phyloP scores from a whole-genome alignment of 2,113 vertebrate species.

The Solea senegalensis region DNA sequence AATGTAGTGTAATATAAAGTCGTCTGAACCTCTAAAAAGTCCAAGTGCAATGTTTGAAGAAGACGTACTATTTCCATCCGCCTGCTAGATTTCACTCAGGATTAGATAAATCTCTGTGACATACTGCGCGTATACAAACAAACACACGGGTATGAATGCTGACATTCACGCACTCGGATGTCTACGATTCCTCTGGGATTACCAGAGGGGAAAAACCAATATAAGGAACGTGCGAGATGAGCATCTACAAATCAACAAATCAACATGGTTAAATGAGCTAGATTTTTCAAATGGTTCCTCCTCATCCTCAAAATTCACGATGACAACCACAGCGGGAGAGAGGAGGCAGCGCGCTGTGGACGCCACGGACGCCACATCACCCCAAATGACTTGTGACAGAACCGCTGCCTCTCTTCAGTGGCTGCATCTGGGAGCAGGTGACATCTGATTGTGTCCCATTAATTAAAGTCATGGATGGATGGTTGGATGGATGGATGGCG shows the following conservation, averaged over 20 bases:
- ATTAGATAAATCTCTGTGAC: slow-evolving; percentile 12
- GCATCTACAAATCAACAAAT: slow-evolving; percentile 71
- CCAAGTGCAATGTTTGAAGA: background rate
- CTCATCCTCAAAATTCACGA: slow-evolving; percentile 61
- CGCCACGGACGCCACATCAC: slow-evolving; percentile 5
- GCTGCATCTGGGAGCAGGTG: slow-evolving; percentile 58
- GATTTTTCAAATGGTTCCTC: slow-evolving; percentile 41
- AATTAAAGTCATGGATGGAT: slow-evolving; percentile 68
- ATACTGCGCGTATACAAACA: background rate
- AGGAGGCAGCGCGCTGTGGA: slow-evolving; percentile 17
- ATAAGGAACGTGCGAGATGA: slow-evolving; percentile 54
- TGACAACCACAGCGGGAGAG: slow-evolving; percentile 39
- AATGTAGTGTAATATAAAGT: background rate
- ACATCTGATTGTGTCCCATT: slow-evolving; percentile 67
- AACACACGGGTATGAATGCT: background rate
- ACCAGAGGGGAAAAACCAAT: slow-evolving; percentile 55
- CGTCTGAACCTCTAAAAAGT: background rate
- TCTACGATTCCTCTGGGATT: slow-evolving; percentile 27
- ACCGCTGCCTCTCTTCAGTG: slow-evolving; percentile 24
- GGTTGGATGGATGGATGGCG: slow-evolving; percentile 11
- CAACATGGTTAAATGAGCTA: slow-evolving; percentile 56
- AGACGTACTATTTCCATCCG: background rate
- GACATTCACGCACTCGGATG: slow-evolving; percentile 15
- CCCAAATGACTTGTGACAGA: slow-evolving; percentile 64
- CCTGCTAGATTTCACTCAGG: background rate